Evolutionary conservation across 2,888 invertebrate genomes (phyloP), one percentile per base, ranked within the genome.

Genomic region (Thelaira solivaga): DNA sequence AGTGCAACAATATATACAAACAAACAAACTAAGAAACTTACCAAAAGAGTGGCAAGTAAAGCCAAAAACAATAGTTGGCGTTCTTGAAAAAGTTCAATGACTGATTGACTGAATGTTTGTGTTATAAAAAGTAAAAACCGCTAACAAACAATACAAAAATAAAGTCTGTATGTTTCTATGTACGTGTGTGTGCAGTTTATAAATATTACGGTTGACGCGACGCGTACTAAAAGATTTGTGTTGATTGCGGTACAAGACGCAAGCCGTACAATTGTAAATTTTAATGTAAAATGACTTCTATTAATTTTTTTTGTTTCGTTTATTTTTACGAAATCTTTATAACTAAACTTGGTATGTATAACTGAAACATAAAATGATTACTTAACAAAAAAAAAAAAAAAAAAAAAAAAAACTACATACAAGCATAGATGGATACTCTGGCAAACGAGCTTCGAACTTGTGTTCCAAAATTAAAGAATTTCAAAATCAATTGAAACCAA

Each of bases 61-160:
- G 5, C 22, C 36, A 45, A 61, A 34, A 71, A 62, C 57, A 61
- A 71, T 43, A 62, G 51, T 59, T 77, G 73, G 41, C 74, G 74
- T 74, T 74, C 78, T 78, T 78, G 78, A 78, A 78, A 74, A 78
- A 78, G 77, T 78, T 78, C 77, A 78, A 78, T 78, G 73, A 78
- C 78, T 78, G 64, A 69, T 43, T 61, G 59, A 22, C 39, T 39
- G n/a, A n/a, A 39, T 62, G 45, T 62, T 74, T 73, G 55, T 68
- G 78, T 78, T 78, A 74, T 74, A 59, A 74, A 57, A 74, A 59
- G 68, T 64, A 74, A 78, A 71, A 78, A 67, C 72, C 67, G 74
- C 73, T 69, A 64, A 65, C 71, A 55, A 39, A 55, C 26, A 57
- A 34, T 43, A 67, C 16, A 39, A 24, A 13, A 26, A 20, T 10